A percentile compares a stretch with the other conserved stretches of the same genome.
Conservation (phyloP, 1,140 invertebrate genomes). For the Conopomorpha cramerella region DNA sequence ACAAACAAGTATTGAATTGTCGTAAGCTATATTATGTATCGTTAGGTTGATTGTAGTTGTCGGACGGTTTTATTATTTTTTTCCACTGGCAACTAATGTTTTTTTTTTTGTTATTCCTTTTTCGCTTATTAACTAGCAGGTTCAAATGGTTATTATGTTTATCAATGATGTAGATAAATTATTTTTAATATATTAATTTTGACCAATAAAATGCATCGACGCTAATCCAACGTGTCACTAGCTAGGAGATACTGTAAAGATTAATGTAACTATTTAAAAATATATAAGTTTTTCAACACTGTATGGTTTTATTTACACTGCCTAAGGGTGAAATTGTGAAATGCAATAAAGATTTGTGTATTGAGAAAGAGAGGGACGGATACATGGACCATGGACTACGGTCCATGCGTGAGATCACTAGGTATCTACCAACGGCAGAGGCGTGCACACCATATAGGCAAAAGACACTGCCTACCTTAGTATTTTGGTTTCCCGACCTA, state of each 20-base stretch:
- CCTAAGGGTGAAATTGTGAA: constrained; percentile 4
- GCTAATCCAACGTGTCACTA: constrained; percentile 43
- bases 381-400: no score
- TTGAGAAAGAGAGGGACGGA: no score
- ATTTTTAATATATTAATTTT: constrained; percentile 52
- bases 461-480: no score
- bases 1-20: constrained; percentile 7
- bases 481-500: no score
- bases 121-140: constrained; percentile 24
- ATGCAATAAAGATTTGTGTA: no score
- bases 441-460: no score
- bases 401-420: no score
- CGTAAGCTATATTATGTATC: constrained; percentile 8
- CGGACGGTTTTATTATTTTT: constrained; percentile 7
- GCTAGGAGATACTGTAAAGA: constrained; percentile 55
- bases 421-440: no score
- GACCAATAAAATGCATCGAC: constrained; percentile 53
- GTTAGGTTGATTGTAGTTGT: constrained; percentile 5
- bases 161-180: constrained; percentile 53
- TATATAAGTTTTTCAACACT: constrained; percentile 53
- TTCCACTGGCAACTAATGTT: constrained; percentile 3
- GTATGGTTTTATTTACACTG: constrained; percentile 14
- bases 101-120: constrained; percentile 14
- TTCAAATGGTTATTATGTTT: constrained; percentile 42
- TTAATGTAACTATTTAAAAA: constrained; percentile 59